These are phyloP conservation scores for Drosophila orosa DNA, from an alignment of 1,140 invertebrate genomes.

Conservation along the genomic window DNA sequence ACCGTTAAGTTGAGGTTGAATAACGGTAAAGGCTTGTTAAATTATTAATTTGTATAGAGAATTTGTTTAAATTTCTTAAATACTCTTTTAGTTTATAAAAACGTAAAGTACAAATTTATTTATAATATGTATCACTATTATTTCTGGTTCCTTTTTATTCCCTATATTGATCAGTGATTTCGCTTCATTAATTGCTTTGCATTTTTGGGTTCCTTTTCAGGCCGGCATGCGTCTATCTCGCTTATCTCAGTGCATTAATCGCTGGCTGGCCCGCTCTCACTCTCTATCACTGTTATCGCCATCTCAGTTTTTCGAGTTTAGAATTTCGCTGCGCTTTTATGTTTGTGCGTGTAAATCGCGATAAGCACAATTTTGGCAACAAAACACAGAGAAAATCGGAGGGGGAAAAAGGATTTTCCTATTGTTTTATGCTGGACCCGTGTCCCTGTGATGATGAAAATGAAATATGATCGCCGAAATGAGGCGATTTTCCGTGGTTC, in stretches of 20 bases:
- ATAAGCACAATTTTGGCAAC: slow-evolving; percentile 67
- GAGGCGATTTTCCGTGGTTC: slow-evolving; percentile 60
- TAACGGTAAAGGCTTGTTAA: slow-evolving; percentile 6
- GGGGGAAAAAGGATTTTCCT: slow-evolving; percentile 63
- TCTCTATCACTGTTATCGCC: neutral
- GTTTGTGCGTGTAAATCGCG: slow-evolving; percentile 76
- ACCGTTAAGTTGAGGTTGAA: neutral
- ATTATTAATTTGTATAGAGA: too few species aligned
- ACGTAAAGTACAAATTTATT: neutral
- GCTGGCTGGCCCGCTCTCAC: slow-evolving; percentile 12
- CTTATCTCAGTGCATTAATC: slow-evolving; percentile 74
- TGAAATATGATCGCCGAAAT: slow-evolving; percentile 79
- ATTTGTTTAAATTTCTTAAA: too few species aligned
- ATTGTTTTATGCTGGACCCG: slow-evolving; percentile 69
- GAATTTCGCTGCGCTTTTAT: slow-evolving; percentile 78
- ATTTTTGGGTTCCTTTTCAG: slow-evolving; percentile 7
- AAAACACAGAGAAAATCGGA: slow-evolving; percentile 31
- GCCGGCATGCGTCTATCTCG: slow-evolving; percentile 7
- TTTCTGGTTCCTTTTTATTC: neutral
- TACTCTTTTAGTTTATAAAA: too few species aligned
- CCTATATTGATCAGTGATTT: neutral
- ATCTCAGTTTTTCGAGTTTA: slow-evolving; percentile 60
- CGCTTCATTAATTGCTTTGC: slow-evolving; percentile 38
- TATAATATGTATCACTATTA: neutral
- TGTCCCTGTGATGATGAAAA: slow-evolving; percentile 30